Evolutionary conservation across 53 echinoderm and acorn worm genomes (phyloP).

Genomic region (Luidia sarsii): DNA sequence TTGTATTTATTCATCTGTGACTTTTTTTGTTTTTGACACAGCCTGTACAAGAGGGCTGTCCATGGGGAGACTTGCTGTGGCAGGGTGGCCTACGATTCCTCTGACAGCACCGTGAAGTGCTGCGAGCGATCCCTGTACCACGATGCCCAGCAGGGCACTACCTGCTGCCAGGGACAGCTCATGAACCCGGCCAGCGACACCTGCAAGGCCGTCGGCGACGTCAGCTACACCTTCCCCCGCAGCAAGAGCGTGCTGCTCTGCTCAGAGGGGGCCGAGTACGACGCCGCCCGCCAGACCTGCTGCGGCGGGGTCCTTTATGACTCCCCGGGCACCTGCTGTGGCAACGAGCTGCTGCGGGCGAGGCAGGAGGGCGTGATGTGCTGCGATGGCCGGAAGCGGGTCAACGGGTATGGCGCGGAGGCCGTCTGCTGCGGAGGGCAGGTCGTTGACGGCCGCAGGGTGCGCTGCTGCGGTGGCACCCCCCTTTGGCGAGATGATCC

Average conservation of each 20-base stretch:
- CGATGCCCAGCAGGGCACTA: not conserved
- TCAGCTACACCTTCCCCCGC: slow-evolving; percentile 11
- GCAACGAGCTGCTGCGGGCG: slow-evolving; percentile 15
- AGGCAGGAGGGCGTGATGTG: slow-evolving; percentile 25
- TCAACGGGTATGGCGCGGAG: not conserved
- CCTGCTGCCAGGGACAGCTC: slow-evolving; percentile 30
- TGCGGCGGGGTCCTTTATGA: slow-evolving; percentile 34
- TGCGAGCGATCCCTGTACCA: slow-evolving; percentile 31
- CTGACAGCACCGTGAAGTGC: slow-evolving; percentile 10
- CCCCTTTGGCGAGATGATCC: not conserved
- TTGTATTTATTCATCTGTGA: no score
- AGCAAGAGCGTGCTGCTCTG: not conserved
- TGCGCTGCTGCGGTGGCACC: slow-evolving; percentile 27
- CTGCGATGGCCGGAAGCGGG: slow-evolving; percentile 24
- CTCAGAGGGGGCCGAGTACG: slow-evolving; percentile 7
- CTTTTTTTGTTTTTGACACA: not conserved
- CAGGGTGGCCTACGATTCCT: slow-evolving; percentile 27
- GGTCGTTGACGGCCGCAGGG: not conserved
- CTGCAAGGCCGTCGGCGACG: slow-evolving; percentile 5
- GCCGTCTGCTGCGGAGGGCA: slow-evolving; percentile 42
- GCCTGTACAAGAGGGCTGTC: slow-evolving; percentile 7
- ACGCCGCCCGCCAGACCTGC: slow-evolving; percentile 25
- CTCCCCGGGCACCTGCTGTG: slow-evolving; percentile 44
- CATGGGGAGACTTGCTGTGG: slow-evolving; percentile 39
- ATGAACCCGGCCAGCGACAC: slow-evolving; percentile 15